Conservation (phyloP, 2,888 invertebrate genomes). For the Lordiphosa fenestrarum region DNA sequence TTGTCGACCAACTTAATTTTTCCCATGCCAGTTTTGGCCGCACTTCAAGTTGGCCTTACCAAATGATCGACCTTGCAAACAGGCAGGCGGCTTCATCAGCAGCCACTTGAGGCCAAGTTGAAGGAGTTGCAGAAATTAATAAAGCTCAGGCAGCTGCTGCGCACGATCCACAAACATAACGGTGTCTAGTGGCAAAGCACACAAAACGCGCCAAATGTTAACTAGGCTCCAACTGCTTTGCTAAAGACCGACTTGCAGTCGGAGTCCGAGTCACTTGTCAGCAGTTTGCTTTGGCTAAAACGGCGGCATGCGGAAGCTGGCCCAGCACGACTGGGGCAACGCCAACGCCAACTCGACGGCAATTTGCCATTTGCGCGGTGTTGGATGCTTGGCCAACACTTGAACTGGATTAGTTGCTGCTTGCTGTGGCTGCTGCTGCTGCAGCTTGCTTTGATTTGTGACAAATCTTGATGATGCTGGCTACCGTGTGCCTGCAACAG, state of each 20-base stretch:
- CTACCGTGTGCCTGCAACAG: constrained; percentile 51
- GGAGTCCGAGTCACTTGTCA: constrained; percentile 62
- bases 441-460: constrained; percentile 68
- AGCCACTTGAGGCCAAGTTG: constrained; percentile 43
- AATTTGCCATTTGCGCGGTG: constrained; percentile 37
- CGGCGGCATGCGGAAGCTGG: constrained; percentile 66
- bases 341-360: constrained; percentile 50
- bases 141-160: constrained; percentile 46
- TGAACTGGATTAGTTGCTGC: constrained; percentile 71
- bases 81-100: constrained; percentile 21
- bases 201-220: constrained; percentile 64
- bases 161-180: constrained; percentile 72
- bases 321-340: constrained; percentile 52
- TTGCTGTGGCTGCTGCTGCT: constrained; percentile 30
- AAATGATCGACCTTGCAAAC: constrained; percentile 26
- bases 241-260: constrained; percentile 17
- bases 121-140: constrained; percentile 51
- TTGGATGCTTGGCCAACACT: constrained; percentile 41
- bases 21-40: neutral
- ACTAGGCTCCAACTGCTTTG: constrained; percentile 40
- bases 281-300: constrained; percentile 33
- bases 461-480: constrained; percentile 70
- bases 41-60: constrained; percentile 22
- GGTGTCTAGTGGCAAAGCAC: constrained; percentile 55
- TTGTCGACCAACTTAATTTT: no score